A percentile compares a stretch with the other conserved stretches of the same genome.
Evolutionary conservation across 2,113 vertebrate genomes (phyloP).

Genomic region (Perognathus longimembris): DNA sequence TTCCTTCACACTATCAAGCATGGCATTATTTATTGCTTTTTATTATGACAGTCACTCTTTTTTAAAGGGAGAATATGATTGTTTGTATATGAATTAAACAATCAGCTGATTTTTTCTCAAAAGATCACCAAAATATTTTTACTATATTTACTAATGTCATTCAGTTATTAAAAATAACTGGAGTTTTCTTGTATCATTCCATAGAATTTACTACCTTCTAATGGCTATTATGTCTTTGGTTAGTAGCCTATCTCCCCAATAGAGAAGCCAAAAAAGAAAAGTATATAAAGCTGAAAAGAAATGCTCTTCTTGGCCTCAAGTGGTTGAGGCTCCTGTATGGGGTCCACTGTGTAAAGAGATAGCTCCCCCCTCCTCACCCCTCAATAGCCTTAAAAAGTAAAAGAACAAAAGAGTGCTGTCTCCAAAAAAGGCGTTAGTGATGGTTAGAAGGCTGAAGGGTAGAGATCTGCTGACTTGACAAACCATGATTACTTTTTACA

Average conservation of each 20-base stretch:
- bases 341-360: constrained; percentile 37
- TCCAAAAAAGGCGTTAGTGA: constrained; percentile 71
- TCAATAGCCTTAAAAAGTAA: constrained; percentile 49
- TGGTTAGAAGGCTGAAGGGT: neutral
- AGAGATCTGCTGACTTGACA: constrained; percentile 75
- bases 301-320: constrained; percentile 6
- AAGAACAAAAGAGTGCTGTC: neutral
- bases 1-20: neutral
- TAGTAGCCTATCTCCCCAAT: neutral
- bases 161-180: constrained; percentile 1
- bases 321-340: constrained; percentile 6
- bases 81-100: constrained; percentile 24
- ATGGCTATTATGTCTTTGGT: constrained; percentile 15
- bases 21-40: neutral
- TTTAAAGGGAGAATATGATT: neutral
- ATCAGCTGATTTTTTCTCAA: constrained; percentile 15
- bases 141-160: neutral
- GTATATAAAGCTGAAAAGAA: neutral
- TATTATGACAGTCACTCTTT: neutral
- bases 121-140: neutral
- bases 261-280: neutral
- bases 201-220: neutral
- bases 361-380: neutral
- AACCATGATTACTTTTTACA: constrained; percentile 65
- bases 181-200: neutral